These are phyloP conservation scores for Bombyx mori DNA, from an alignment of 1,140 invertebrate genomes.

Conservation along the genomic window DNA sequence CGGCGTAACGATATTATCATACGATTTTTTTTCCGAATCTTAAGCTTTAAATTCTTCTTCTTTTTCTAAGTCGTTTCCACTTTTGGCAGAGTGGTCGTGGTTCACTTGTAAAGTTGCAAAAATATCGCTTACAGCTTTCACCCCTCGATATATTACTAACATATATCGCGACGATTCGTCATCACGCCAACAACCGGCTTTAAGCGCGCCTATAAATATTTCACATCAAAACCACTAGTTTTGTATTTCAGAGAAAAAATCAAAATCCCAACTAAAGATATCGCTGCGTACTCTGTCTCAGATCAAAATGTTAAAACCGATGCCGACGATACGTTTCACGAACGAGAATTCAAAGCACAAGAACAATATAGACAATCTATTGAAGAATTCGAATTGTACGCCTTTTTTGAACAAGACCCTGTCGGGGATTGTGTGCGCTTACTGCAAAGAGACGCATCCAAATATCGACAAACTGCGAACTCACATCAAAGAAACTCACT, in stretches of 20 bases:
- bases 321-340: constrained; percentile 12
- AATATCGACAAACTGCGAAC: constrained; percentile 25
- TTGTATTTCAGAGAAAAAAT: constrained; percentile 2
- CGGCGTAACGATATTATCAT: too few species aligned
- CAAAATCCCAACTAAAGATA: constrained; percentile 19
- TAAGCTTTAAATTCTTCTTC: too few species aligned
- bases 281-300: constrained; percentile 19
- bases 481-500: constrained; percentile 33
- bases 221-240: neutral
- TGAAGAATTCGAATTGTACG: constrained; percentile 56
- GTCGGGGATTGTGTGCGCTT: constrained; percentile 44
- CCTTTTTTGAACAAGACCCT: constrained; percentile 52
- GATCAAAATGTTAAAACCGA: constrained; percentile 18
- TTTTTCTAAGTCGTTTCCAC: too few species aligned
- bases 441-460: constrained; percentile 31
- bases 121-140: too few species aligned
- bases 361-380: constrained; percentile 40
- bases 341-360: constrained; percentile 43
- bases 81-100: too few species aligned
- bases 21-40: too few species aligned
- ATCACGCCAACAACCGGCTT: too few species aligned
- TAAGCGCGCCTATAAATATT: too few species aligned
- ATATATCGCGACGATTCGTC: too few species aligned
- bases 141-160: too few species aligned
- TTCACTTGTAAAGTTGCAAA: too few species aligned